phyloP scores from a whole-genome alignment of 2,113 vertebrate genomes.

The Lontra canadensis region DNA sequence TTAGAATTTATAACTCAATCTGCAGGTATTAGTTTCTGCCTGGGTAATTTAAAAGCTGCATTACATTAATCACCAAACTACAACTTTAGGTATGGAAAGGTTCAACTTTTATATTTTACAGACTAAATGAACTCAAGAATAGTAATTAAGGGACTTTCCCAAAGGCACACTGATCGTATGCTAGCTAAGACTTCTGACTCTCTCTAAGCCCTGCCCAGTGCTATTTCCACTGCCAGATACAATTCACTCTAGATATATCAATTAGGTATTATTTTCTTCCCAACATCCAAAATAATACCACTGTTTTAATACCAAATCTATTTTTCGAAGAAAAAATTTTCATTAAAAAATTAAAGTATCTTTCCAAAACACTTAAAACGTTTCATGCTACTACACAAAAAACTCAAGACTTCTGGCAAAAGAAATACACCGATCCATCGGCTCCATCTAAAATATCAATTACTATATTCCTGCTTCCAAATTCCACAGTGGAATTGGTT shows the following conservation, averaged over 20 bases:
- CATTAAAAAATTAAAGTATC: background rate
- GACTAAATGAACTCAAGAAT: background rate
- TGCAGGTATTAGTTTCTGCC: background rate
- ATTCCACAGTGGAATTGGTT: background rate
- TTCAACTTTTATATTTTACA: conserved; percentile 38
- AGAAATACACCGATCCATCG: background rate
- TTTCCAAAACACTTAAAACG: background rate
- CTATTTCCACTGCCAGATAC: background rate
- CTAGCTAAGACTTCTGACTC: background rate
- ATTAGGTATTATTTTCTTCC: background rate
- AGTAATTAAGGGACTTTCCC: conserved; percentile 4
- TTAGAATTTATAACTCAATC: conserved; percentile 28
- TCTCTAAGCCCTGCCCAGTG: background rate
- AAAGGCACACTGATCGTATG: background rate
- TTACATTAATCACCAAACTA: conserved; percentile 3
- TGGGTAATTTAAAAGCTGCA: conserved; percentile 4
- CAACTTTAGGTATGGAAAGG: background rate
- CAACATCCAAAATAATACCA: conserved; percentile 35
- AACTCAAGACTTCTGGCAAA: conserved; percentile 26
- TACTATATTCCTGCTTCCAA: background rate
- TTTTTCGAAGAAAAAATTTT: background rate
- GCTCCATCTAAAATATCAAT: background rate
- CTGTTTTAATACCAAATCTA: background rate
- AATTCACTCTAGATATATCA: background rate
- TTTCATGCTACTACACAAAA: background rate